A percentile compares a stretch with the other conserved stretches of the same genome.
These are phyloP conservation scores for Limanda limanda DNA, from an alignment of 2,113 vertebrate species.

Conservation along the genomic window DNA sequence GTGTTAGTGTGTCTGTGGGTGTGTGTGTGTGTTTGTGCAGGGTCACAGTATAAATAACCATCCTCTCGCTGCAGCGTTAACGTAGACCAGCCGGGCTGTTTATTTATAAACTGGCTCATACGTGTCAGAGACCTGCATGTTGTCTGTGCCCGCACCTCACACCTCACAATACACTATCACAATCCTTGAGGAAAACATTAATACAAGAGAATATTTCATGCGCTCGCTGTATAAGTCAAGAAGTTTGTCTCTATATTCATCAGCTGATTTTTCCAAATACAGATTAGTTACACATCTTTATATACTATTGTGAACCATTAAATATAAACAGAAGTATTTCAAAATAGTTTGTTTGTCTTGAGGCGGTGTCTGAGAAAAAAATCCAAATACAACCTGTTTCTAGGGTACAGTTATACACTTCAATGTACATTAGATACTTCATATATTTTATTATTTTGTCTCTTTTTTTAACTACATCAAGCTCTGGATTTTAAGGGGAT, in stretches of 20 bases:
- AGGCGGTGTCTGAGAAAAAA: no score
- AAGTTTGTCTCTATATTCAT: not conserved
- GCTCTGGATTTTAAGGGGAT: no score
- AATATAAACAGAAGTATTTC: no score
- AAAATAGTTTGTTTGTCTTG: no score
- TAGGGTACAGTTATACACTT: not conserved
- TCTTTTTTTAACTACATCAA: no score
- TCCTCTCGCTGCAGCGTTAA: conserved; percentile 64
- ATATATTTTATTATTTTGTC: no score
- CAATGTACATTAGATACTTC: not conserved
- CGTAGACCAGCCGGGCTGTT: conserved; percentile 55
- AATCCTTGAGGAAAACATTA: no score
- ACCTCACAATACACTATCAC: not conserved
- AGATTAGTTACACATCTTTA: not conserved
- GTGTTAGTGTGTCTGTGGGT: no score
- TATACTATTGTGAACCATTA: no score
- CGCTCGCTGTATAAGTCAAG: not conserved
- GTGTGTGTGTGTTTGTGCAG: conserved; percentile 40
- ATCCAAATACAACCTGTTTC: not conserved
- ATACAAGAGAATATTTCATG: no score
- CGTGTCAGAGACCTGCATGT: conserved; percentile 63
- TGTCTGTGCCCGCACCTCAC: conserved; percentile 13
- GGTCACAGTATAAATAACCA: conserved; percentile 75
- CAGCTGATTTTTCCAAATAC: not conserved
- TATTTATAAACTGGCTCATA: conserved; percentile 78